Percentiles rank a stretch among this genome's conserved stretches.
Conservation (phyloP, 2,888 invertebrate species). For the Magallana nippona region DNA sequence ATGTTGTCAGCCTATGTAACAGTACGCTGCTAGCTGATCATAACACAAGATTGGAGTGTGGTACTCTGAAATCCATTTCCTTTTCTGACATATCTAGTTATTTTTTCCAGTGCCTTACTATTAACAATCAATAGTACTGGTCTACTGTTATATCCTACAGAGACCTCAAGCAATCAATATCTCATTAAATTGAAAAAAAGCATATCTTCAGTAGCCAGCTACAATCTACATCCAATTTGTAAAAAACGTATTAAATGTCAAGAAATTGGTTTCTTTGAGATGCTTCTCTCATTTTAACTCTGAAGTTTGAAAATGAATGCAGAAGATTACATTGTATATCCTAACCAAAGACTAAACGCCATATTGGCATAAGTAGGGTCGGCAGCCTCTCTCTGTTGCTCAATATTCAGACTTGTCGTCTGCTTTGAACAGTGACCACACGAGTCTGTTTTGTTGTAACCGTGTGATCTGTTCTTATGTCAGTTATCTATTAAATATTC, state of each 20-base stretch:
- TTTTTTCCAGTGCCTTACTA: conserved; percentile 28
- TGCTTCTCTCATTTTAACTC: no score
- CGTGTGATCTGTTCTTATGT: conserved; percentile 29
- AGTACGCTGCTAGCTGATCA: not conserved
- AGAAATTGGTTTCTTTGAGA: no score
- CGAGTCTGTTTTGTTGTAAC: conserved; percentile 29
- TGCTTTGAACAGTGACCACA: conserved; percentile 5
- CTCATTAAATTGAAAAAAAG: conserved; percentile 18
- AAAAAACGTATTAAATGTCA: no score
- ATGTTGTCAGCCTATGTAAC: conserved; percentile 8
- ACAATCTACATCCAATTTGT: no score
- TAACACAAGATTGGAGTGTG: conserved; percentile 4
- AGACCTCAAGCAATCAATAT: conserved; percentile 17
- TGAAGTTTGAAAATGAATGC: no score
- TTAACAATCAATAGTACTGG: conserved; percentile 26
- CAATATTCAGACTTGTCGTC: conserved; percentile 22
- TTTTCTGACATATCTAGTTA: conserved; percentile 24
- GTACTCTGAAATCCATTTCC: conserved; percentile 25
- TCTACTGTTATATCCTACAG: not conserved
- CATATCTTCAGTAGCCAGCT: no score
- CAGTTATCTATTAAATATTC: conserved; percentile 28
- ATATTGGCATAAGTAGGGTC: not conserved
- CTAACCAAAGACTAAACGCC: conserved; percentile 8
- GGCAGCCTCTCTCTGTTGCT: conserved; percentile 17
- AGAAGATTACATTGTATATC: not conserved